Evolutionary conservation across 2,113 vertebrate genomes (phyloP), one percentile per base, ranked within the genome.

Genomic region (Aythya baeri): DNA sequence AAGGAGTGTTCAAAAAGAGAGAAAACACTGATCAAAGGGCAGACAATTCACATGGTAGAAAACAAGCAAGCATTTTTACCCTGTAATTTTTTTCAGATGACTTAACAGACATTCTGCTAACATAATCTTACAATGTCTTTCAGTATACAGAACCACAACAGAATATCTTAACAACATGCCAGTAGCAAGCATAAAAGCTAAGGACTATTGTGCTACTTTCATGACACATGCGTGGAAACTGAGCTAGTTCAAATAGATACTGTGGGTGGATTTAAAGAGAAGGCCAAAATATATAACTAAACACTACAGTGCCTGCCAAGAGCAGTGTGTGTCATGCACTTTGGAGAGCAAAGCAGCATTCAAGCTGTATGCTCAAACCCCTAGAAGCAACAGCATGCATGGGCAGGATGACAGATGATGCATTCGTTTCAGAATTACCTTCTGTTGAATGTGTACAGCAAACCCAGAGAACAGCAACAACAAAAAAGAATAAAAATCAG

Each of bases 371-470:
- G 82, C 38, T 17, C 31, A 27, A 50, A 49, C 27, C 74, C 49
- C 44, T 70, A 54, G 55, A 50, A 61, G 74, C 9, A 58, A 91
- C 59, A 83, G 61, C 52, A 50, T 66, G 88, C 72, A 94, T 9
- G 75, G 82, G 75, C 36, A 90, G 58, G 65, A 75, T 88, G 86
- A 44, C 71, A 89, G 92, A 87, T 70, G 93, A 96, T 34, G 75
- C 66, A 57, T 91, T 83, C 72, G 18, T 17, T 88, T 82, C 49
- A 76, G 85, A 31, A 82, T 91, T 97, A 96, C 93, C 89, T 98
- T 97, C 94, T 98, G 94, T 93, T 91, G 93, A 89, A 82, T 65
- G 88, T 62, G 72, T 44, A 79, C 75, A 72, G 92, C 75, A 94
- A 92, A 94, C 73, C 91, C 94, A 96, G 89, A 82, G 90, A 90